Evolutionary conservation across 2,888 invertebrate genomes (phyloP), one percentile per base, ranked within the genome.

Genomic region (Macropis europaea): DNA sequence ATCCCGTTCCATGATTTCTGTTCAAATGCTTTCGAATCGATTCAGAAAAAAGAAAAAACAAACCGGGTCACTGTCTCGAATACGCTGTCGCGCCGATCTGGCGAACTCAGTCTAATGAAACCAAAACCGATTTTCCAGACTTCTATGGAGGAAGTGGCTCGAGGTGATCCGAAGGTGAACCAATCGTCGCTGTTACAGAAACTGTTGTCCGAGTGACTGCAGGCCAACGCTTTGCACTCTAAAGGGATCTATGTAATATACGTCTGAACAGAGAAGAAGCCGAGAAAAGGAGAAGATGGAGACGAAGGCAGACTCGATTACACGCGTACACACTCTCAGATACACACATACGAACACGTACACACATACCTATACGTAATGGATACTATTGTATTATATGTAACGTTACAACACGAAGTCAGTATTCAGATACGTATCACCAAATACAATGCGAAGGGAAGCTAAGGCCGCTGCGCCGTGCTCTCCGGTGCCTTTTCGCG

Each of bases 151-250:
- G 94, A 94, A 91, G 93, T 92, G 88, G 93, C 92, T 90, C 94
- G 92, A 92, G 94, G 94, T 93, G 95, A 95, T 93, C 94, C 94
- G 91, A 94, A 92, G 62, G 71, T 69, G 68, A 69, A 69, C 61
- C 73, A 76, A 86, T 95, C 95, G 84, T 96, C 96, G 89, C 92
- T 96, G 90, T 93, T 96, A 87, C 96, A 96, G 92, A 95, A 96
- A 91, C 92, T 96, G 89, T 92, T 97, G 89, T 96, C 96, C 84
- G 96, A 96, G 93, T 94, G 93, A 94, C 90, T 90, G 88, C 86
- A 80, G 87, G 87, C 84, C 83, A 85, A 85, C 79, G 82, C 86
- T 84, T 90, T 90, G 90, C 90, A 87, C 90, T 90, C 89, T 90
- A 90, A 89, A 89, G 88, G 90, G 89, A 89, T 90, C 88, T 90